Evolutionary conservation across 2,888 invertebrate genomes (phyloP).

Genomic region (Eristalis intricaria): DNA sequence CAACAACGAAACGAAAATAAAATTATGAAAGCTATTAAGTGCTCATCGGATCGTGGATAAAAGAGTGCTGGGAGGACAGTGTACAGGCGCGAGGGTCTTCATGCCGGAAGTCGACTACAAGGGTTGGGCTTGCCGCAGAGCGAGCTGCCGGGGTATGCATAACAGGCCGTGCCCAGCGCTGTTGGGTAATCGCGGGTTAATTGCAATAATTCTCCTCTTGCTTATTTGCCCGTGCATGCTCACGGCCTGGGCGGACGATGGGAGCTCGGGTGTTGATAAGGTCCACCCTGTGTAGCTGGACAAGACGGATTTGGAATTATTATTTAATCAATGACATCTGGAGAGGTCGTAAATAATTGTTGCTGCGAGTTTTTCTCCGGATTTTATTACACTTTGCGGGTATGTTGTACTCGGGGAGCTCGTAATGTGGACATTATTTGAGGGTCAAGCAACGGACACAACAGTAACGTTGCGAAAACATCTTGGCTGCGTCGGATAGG

Average conservation of each 20-base stretch:
- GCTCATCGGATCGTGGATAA: background rate
- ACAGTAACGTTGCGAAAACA: too few species aligned
- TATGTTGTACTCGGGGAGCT: background rate
- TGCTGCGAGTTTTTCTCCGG: background rate
- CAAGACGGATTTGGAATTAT: constrained; percentile 14
- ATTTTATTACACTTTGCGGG: background rate
- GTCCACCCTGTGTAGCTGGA: background rate
- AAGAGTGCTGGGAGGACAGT: background rate
- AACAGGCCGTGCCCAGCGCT: background rate
- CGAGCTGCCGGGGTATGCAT: background rate
- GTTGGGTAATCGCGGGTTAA: background rate
- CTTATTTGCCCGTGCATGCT: background rate
- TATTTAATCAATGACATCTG: constrained; percentile 15
- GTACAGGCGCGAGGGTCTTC: background rate
- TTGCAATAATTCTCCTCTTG: background rate
- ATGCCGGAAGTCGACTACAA: background rate
- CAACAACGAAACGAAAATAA: background rate
- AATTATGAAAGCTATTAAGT: constrained; percentile 17
- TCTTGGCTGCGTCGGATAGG: too few species aligned
- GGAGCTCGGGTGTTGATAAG: background rate
- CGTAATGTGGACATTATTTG: too few species aligned
- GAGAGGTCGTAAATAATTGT: constrained; percentile 14
- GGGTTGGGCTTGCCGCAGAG: background rate
- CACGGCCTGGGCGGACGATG: background rate
- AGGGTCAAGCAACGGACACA: too few species aligned